phyloP scores from a whole-genome alignment of 1,140 invertebrate genomes.

The Drosophila nigromelanica region DNA sequence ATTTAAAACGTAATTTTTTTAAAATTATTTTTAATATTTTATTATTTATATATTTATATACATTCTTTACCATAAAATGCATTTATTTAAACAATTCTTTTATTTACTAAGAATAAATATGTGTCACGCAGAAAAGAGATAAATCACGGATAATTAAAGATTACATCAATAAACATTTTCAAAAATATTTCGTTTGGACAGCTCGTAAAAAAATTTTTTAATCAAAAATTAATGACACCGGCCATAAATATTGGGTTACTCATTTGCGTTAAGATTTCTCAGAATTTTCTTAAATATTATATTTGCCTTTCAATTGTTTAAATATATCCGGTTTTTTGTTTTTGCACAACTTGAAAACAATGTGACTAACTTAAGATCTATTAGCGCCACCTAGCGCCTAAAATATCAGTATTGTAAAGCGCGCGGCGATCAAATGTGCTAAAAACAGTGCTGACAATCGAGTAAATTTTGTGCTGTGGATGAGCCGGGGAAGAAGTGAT shows the following conservation, averaged over 20 bases:
- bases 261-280: constrained; percentile 25
- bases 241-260: constrained; percentile 28
- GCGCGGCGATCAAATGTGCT: neutral
- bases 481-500: too few species aligned
- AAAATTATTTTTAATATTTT: too few species aligned
- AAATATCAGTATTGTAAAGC: neutral
- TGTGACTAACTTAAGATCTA: constrained; percentile 18
- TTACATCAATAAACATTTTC: neutral
- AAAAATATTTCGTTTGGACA: neutral
- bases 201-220: constrained; percentile 9
- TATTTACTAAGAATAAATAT: too few species aligned
- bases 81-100: too few species aligned
- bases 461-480: too few species aligned
- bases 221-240: constrained; percentile 14
- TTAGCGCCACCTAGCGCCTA: constrained; percentile 8
- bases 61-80: too few species aligned
- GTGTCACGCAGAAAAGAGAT: too few species aligned
- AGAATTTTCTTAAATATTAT: constrained; percentile 5
- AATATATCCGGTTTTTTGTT: constrained; percentile 8
- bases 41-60: too few species aligned
- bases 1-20: too few species aligned
- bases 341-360: neutral
- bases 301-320: constrained; percentile 5
- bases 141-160: too few species aligned
- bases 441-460: neutral